Evolutionary conservation across 2,888 invertebrate species (phyloP), one percentile per base, ranked within the genome.

Genomic region (Liodrosophila aerea): DNA sequence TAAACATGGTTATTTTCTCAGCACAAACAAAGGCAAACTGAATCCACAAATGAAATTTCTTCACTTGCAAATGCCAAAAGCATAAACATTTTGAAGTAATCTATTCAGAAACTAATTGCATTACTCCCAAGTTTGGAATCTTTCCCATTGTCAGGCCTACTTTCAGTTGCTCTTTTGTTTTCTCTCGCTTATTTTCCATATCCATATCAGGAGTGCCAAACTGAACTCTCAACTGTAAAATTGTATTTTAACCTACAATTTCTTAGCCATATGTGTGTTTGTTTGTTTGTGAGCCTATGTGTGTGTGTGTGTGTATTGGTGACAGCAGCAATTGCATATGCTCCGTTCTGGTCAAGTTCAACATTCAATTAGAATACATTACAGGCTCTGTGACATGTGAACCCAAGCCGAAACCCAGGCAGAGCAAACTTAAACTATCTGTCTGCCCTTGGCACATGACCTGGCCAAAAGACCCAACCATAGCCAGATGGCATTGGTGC

Each of bases 291-390:
- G 39, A 9, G 37, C 15, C 12, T 22, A 15, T 9, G 12, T 45
- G 33, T 12, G n/a, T 40, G 15, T 37, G 13, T 46, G 46, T 22
- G 31, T 54, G 36, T 41, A 18, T 29, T 8, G 18, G 29, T 13
- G 40, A 1, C 30, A 40, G 16, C 27, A 45, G 44, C 31, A 47
- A 66, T 45, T 64, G 57, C 66, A 73, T 78, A 59, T 73, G 60
- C 18, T 74, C 31, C 41, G 34, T 39, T 34, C 58, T 78, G 78
- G 78, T 82, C 78, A 78, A 78, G 85, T 78, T 78, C 85, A 78
- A 85, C 78, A 85, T 82, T 78, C 85, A 78, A 78, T 78, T 85
- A 85, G 78, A 83, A 82, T 78, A 78, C 72, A 85, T 78, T 85
- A 75, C 83, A 74, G 78, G 71, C 77, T 82, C 78, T 52, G 78